phyloP scores from a whole-genome alignment of 2,888 invertebrate genomes.

The Cheilosia pagana region DNA sequence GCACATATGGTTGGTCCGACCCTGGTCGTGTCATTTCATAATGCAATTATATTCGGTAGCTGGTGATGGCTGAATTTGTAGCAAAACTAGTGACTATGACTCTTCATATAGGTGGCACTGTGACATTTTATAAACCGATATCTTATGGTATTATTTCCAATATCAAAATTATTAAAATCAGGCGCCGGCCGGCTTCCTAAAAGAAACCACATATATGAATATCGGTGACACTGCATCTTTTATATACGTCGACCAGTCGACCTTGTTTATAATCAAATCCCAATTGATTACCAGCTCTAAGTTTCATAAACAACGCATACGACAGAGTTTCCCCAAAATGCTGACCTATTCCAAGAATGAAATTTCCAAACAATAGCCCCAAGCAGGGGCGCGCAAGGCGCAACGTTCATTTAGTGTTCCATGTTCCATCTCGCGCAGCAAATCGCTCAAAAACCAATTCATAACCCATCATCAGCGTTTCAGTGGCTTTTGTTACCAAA shows the following conservation, averaged over 20 bases:
- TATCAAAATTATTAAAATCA: too few relatives aligned
- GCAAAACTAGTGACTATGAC: too few relatives aligned
- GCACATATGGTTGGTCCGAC: too few relatives aligned
- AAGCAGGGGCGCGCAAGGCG: too few relatives aligned
- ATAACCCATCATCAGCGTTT: constrained; percentile 58
- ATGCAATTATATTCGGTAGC: too few relatives aligned
- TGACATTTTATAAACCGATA: too few relatives aligned
- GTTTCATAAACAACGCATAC: constrained; percentile 35
- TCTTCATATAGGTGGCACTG: too few relatives aligned
- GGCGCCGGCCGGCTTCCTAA: too few relatives aligned
- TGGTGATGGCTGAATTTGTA: too few relatives aligned
- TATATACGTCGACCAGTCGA: not conserved
- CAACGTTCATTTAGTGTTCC: constrained; percentile 50
- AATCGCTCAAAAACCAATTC: constrained; percentile 57
- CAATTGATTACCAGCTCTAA: constrained; percentile 30
- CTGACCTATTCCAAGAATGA: constrained; percentile 69
- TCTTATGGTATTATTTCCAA: too few relatives aligned
- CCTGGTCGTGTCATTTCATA: too few relatives aligned
- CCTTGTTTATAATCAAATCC: constrained; percentile 42
- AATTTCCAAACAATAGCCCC: constrained; percentile 45
- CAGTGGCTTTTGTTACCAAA: constrained; percentile 70
- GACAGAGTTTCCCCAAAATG: constrained; percentile 29
- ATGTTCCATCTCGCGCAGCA: not conserved
- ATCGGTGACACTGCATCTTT: not conserved
- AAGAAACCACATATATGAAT: too few relatives aligned